Evolutionary conservation across 2,888 invertebrate species (phyloP), one percentile per base, ranked within the genome.

Genomic region (Allolobophora icterica): DNA sequence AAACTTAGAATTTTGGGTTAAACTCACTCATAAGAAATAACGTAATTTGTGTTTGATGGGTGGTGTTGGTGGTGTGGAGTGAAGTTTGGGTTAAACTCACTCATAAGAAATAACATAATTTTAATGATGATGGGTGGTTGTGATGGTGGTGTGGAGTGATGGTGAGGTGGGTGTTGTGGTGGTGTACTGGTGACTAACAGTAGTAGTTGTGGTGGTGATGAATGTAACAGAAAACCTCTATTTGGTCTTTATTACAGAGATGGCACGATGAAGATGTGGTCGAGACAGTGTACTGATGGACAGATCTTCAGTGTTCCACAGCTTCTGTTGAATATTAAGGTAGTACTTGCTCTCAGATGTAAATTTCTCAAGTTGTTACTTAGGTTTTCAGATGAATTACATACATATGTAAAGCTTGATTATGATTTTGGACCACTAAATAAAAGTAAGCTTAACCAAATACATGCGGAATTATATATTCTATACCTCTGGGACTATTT

Each of bases 181-280:
- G 45, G 45, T 45, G 45, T 84, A 84, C n/a, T 33, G 35, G 17
- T 87, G 38, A 87, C 30, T 87, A 35, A 35, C 38, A 87, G 15
- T 45, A 2, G 19, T 34, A 35, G 34, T 87, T 87, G 34, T 87
- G n/a, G 34, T 35, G 11, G 35, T 87, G 38, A 35, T 87, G 38
- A 87, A 35, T 34, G 21, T 87, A 38, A 87, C 33, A 11, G 19
- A 19, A 34, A n/a, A 35, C 35, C n/a, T 21, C 8, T 35, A 35
- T 87, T 38, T 87, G 87, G 5, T 87, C 24, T 87, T 3, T 38
- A 2, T 35, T 33, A 35, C 87, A 87, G 87, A 2, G 87, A 87
- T 87, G 87, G 87, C 21, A 87, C 87, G 87, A 35, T 87, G 87
- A 87, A 38, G 38, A 87, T 87, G 35, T 87, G 87, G 87, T 34